These are phyloP conservation scores for Calephelis nemesis DNA, from an alignment of 1,140 invertebrate species.

Conservation along the genomic window DNA sequence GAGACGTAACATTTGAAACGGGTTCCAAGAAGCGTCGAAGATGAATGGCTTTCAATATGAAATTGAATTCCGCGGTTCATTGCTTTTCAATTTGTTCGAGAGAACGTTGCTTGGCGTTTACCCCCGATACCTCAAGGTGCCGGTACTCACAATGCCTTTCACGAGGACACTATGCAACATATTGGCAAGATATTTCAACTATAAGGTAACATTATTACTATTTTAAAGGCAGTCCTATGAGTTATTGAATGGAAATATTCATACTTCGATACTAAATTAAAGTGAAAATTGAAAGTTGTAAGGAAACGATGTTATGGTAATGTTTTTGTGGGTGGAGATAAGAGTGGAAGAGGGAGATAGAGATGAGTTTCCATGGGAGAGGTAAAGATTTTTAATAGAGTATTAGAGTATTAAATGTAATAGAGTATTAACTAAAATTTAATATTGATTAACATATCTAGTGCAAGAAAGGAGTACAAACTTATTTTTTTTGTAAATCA, in stretches of 20 bases:
- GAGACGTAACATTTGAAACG: slow-evolving; percentile 69
- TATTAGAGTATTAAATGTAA: too few relatives aligned
- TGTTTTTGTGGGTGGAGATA: too few relatives aligned
- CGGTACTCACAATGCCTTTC: slow-evolving; percentile 22
- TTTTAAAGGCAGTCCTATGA: neutral
- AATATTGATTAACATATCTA: too few relatives aligned
- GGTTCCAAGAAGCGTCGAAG: slow-evolving; percentile 70
- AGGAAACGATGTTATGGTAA: too few relatives aligned
- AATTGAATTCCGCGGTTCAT: slow-evolving; percentile 83
- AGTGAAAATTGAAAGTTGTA: too few relatives aligned
- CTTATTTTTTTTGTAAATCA: too few relatives aligned
- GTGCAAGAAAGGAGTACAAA: too few relatives aligned
- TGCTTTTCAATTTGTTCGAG: slow-evolving; percentile 80
- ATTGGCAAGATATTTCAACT: slow-evolving; percentile 15
- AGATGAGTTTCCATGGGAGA: too few relatives aligned
- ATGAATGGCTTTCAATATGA: slow-evolving; percentile 82
- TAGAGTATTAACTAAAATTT: too few relatives aligned
- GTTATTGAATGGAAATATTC: neutral
- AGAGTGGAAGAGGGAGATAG: too few relatives aligned
- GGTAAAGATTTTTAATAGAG: too few relatives aligned
- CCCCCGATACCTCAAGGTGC: slow-evolving; percentile 49
- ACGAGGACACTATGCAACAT: slow-evolving; percentile 24
- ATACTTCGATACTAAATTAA: too few relatives aligned
- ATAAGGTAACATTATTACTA: slow-evolving; percentile 6
- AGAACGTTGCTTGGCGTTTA: slow-evolving; percentile 66